Conservation (phyloP, 2,113 vertebrate species). For the Pagrus major region DNA sequence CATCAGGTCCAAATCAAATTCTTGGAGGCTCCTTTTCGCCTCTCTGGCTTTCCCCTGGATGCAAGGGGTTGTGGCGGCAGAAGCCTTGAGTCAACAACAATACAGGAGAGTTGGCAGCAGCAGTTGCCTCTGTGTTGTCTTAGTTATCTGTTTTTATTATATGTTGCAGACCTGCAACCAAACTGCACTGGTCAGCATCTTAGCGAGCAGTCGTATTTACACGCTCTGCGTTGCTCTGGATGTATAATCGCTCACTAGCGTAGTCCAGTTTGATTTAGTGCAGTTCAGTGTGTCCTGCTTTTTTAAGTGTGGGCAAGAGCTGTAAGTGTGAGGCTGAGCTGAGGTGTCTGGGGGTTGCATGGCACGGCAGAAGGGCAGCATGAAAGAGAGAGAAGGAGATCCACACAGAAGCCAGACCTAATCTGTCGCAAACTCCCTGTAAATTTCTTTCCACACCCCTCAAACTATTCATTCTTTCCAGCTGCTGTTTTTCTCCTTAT, state of each 20-base stretch:
- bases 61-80: constrained; percentile 27
- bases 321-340: constrained; percentile 26
- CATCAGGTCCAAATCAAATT: constrained; percentile 65
- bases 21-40: constrained; percentile 30
- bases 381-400: constrained; percentile 35
- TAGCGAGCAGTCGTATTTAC: background rate
- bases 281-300: constrained; percentile 9
- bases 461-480: constrained; percentile 47
- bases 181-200: constrained; percentile 16
- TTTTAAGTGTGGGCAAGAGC: constrained; percentile 29
- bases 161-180: constrained; percentile 39
- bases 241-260: background rate
- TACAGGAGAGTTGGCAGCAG: constrained; percentile 27
- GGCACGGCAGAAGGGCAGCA: constrained; percentile 47
- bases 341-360: constrained; percentile 43
- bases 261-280: constrained; percentile 28
- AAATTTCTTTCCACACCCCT: constrained; percentile 46
- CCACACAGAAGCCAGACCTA: constrained; percentile 45
- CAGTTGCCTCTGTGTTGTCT: constrained; percentile 30
- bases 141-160: constrained; percentile 16
- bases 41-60: constrained; percentile 36
- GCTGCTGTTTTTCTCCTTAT: constrained; percentile 18
- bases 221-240: background rate
- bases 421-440: constrained; percentile 54
- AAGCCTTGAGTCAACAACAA: constrained; percentile 58